Evolutionary conservation across 1,140 invertebrate species (phyloP).

Genomic region (Centruroides sculpturatus): DNA sequence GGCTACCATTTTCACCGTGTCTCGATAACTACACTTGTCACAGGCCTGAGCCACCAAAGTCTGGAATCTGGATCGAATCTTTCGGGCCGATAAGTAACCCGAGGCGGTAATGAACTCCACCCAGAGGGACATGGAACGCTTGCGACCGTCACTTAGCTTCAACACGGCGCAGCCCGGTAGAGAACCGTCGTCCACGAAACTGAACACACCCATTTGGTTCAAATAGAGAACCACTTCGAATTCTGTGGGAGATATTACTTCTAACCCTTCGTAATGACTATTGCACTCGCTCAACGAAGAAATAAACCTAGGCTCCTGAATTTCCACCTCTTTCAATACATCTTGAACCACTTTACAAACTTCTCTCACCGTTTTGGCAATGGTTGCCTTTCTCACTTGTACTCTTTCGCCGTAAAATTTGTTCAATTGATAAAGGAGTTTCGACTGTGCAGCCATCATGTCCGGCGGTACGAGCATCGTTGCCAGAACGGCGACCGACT

Average conservation of each 20-base stretch:
- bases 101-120: constrained; percentile 93
- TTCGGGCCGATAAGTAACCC: constrained; percentile 79
- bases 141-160: constrained; percentile 67
- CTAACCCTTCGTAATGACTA: constrained; percentile 68
- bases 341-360: constrained; percentile 90
- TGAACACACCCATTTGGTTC: constrained; percentile 91
- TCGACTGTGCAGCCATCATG: constrained; percentile 67
- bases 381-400: constrained; percentile 58
- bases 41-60: constrained; percentile 81
- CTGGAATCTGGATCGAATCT: constrained; percentile 84
- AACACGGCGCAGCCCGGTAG: constrained; percentile 84
- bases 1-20: constrained; percentile 80
- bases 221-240: constrained; percentile 90
- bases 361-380: constrained; percentile 79
- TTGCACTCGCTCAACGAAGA: constrained; percentile 80
- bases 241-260: constrained; percentile 73
- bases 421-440: constrained; percentile 85
- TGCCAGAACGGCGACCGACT: constrained; percentile 1
- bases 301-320: constrained; percentile 91
- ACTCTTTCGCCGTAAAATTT: constrained; percentile 86
- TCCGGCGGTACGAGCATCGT: constrained; percentile 65
- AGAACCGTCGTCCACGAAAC: constrained; percentile 88
- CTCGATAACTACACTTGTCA: constrained; percentile 78
- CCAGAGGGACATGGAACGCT: constrained; percentile 91
- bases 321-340: constrained; percentile 88